A percentile compares a stretch with the other conserved stretches of the same genome.
Evolutionary conservation across 2,888 invertebrate species (phyloP).

Genomic region (Mimas tiliae): DNA sequence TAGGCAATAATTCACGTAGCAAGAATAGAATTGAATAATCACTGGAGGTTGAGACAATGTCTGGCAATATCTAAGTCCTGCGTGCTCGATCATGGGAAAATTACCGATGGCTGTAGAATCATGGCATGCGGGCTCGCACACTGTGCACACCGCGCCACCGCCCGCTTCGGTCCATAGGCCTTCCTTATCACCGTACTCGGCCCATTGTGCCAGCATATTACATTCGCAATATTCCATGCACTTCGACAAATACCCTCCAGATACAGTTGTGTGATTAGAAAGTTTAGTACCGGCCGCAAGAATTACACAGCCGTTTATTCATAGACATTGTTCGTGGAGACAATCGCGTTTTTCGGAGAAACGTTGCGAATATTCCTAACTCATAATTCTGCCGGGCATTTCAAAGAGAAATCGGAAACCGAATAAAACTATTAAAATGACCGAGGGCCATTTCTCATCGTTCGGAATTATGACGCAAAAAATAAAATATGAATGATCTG

Average conservation of each 20-base stretch:
- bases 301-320: conserved; percentile 36
- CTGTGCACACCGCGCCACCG: conserved; percentile 40
- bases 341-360: conserved; percentile 33
- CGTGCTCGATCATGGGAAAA: conserved; percentile 73
- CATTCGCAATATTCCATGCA: conserved; percentile 70
- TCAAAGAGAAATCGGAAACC: conserved; percentile 40
- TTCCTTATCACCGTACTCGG: conserved; percentile 59
- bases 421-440: conserved; percentile 54
- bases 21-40: conserved; percentile 33
- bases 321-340: conserved; percentile 16
- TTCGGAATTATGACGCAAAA: conserved; percentile 69
- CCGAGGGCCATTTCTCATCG: conserved; percentile 62
- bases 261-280: conserved; percentile 68
- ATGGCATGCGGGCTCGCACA: conserved; percentile 39
- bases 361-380: conserved; percentile 39
- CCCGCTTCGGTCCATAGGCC: conserved; percentile 38
- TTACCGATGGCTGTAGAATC: conserved; percentile 66
- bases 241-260: conserved; percentile 65
- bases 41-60: conserved; percentile 46
- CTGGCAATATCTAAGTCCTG: conserved; percentile 56
- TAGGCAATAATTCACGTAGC: conserved; percentile 34
- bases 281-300: conserved; percentile 54
- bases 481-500: conserved; percentile 35
- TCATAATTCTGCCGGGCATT: conserved; percentile 41
- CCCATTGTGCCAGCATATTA: conserved; percentile 66